Base-by-base conservation (phyloP, 2,888 invertebrate species). In the Coleophora deauratella region DNA sequence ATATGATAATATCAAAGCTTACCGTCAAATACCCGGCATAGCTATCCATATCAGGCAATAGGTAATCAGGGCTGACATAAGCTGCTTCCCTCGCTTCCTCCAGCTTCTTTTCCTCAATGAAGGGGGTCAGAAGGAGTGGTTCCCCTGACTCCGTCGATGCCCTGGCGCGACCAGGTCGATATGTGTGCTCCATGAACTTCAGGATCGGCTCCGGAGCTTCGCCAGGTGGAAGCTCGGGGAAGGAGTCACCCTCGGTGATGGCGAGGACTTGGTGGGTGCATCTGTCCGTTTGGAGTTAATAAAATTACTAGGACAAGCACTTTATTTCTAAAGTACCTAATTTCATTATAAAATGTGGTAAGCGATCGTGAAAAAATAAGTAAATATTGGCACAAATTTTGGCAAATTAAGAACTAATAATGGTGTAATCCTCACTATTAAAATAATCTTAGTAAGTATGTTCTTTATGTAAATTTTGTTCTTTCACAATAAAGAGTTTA, bases 101-200 rank as follows among this genome's bases (percentile, higher is more conserved):
- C 14, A 88, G 51, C 45, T 85, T 77, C 8, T 87, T 87, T 14
- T 74, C 65, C 47, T 88, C 86, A 11, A 90, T 85, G 38, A 72
- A 78, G 0, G 88, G 87, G 0, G 88, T 87, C 8, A 90, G 74
- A 12, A 88, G 81, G 1, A 90, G 64, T 0, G 88, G 88, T 1
- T 82, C 60, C 0, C 89, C 89, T 0, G 86, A 74, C 4, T 72
- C 78, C 30, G 50, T 61, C 1, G 57, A 50, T 1, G 67, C 41
- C 21, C 75, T 59, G 1, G 53, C 62, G 1, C 70, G 57, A 1
- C 73, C 72, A 4, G 63, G 44, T 37, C 58, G 59, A 57, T 85
- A 85, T 0, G 73, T 74, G 3, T 51, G 55, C 49, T 85, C 85
- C 79, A 81, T 78, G 56, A 84, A 82, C 2, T 67, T 64, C 0